phyloP scores from a whole-genome alignment of 2,797 vertebrate species.

The Mormyrops boulengeri region DNA sequence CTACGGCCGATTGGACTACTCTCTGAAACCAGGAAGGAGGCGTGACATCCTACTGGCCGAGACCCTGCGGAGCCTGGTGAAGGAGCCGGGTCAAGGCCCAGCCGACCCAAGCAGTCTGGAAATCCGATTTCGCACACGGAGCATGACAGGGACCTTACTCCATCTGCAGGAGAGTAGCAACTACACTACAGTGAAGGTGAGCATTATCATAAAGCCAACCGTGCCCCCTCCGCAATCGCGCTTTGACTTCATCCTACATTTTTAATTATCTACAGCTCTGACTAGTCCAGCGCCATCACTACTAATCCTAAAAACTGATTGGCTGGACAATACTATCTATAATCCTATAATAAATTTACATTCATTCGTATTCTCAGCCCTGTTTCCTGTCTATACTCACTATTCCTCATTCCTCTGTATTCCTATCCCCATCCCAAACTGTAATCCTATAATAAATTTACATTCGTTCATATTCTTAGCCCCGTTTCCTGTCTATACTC shows the following conservation, averaged over 20 bases:
- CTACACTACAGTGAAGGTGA: conserved; percentile 91
- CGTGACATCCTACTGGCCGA: conserved; percentile 72
- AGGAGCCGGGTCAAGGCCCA: conserved; percentile 33
- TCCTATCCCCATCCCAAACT: background rate
- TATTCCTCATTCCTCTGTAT: background rate
- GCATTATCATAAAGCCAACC: background rate
- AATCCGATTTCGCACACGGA: conserved; percentile 89
- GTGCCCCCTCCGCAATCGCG: background rate
- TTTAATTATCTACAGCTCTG: background rate
- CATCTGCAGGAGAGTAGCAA: conserved; percentile 92
- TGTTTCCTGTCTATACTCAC: background rate
- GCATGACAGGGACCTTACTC: conserved; percentile 79
- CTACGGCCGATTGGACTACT: conserved; percentile 82
- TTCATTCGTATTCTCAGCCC: background rate
- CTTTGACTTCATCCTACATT: background rate
- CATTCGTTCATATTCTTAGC: background rate
- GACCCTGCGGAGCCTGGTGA: conserved; percentile 35
- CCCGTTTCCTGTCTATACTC: background rate
- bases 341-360: background rate
- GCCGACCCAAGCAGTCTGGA: conserved; percentile 62
- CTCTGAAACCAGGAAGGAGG: conserved; percentile 75
- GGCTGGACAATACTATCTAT: background rate
- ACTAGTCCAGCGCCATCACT: background rate
- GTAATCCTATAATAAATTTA: background rate
- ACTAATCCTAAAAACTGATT: background rate